phyloP scores from a whole-genome alignment of 2,113 vertebrate genomes.

The Malaclemys terrapin region DNA sequence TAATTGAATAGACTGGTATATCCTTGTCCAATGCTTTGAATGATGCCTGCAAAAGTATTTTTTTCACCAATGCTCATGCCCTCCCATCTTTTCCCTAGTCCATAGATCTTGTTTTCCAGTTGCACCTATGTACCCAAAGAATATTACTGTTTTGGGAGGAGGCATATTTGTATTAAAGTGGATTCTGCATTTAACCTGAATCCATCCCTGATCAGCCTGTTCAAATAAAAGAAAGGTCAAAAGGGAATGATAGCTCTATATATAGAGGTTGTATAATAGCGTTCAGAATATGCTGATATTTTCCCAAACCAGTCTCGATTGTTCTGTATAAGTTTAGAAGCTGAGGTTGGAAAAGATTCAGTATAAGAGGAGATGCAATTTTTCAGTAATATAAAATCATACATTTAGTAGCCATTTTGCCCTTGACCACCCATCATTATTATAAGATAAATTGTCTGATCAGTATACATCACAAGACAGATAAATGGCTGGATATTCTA shows the following conservation, averaged over 20 bases:
- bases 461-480: not conserved
- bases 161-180: not conserved
- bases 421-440: rapidly evolving
- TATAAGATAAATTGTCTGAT: not conserved
- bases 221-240: rapidly evolving
- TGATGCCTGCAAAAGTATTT: not conserved
- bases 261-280: rapidly evolving
- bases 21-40: not conserved
- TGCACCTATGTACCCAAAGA: not conserved
- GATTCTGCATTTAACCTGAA: not conserved
- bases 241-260: rapidly evolving
- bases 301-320: rapidly evolving
- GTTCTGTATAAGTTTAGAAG: not conserved
- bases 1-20: not conserved
- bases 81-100: not conserved
- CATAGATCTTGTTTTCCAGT: not conserved
- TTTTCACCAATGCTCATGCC: not conserved
- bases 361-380: rapidly evolving
- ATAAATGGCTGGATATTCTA: not conserved
- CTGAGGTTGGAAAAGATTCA: rapidly evolving
- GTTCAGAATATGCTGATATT: not conserved
- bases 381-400: not conserved
- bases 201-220: not conserved
- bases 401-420: not conserved
- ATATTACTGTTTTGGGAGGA: not conserved